A percentile compares a stretch with the other conserved stretches of the same genome.
phyloP scores from a whole-genome alignment of 2,888 invertebrate species.

The Tetranychus truncatus region DNA sequence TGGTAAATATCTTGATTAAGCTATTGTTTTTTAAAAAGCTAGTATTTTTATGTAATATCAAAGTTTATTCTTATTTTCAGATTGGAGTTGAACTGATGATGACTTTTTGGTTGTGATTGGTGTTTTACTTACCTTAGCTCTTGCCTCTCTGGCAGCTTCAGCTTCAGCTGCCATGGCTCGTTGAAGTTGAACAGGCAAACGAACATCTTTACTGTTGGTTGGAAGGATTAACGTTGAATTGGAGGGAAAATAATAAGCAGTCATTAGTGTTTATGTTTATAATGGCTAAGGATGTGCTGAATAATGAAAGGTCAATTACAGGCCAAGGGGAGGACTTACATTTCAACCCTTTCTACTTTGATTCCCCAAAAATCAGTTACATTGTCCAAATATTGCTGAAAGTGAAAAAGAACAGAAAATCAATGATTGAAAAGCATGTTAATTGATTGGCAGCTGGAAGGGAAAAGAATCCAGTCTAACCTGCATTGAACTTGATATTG shows the following conservation, averaged over 20 bases:
- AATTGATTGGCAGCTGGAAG: neutral
- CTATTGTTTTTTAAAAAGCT: too few relatives aligned
- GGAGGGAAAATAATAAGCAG: neutral
- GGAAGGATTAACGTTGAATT: neutral
- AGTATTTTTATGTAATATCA: neutral
- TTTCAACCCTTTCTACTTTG: constrained; percentile 36
- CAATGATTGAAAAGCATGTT: neutral
- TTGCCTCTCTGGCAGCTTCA: constrained; percentile 58
- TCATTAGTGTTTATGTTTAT: neutral
- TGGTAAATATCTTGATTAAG: too few relatives aligned
- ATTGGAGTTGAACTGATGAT: neutral
- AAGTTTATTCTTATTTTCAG: neutral
- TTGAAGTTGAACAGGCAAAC: constrained; percentile 54
- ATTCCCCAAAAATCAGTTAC: constrained; percentile 32
- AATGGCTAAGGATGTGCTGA: neutral
- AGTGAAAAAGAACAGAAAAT: neutral
- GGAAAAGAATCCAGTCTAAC: constrained; percentile 22
- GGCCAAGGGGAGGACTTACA: constrained; percentile 28
- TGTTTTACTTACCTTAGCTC: constrained; percentile 40
- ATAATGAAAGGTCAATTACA: too few relatives aligned
- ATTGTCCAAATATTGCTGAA: constrained; percentile 6
- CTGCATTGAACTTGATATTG: constrained; percentile 79
- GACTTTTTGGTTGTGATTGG: neutral
- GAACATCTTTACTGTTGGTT: constrained; percentile 47
- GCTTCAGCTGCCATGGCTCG: constrained; percentile 68